Evolutionary conservation across 2,888 invertebrate genomes (phyloP), one percentile per base, ranked within the genome.

Genomic region (Baronia brevicornis): DNA sequence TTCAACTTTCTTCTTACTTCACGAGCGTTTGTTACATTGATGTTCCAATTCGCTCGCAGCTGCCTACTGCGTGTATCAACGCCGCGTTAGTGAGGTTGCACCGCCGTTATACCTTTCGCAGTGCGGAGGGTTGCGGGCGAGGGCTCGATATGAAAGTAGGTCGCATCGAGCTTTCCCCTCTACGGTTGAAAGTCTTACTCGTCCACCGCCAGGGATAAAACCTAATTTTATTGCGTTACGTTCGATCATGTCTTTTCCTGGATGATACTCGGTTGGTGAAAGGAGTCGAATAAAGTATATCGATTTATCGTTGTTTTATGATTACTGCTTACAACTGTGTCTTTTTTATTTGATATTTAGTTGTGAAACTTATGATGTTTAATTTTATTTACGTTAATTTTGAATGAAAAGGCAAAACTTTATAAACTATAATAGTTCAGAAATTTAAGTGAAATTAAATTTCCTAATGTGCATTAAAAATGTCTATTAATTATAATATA

Each of bases 161-260:
- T 79, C 78, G 80, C 78, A 73, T 64, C 46, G 47, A 46, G 43
- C 35, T 47, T 51, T 45, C 43, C 57, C 60, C 45, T 54, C 56
- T 38, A 42, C 42, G 56, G 63, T 64, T 65, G 71, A 66, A 70
- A 70, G 73, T 71, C 73, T 74, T 73, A 65, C 61, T 69, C 60
- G 6, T 60, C 60, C 43, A 42, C 22, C 60, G 61, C 51, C 59
- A 51, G 72, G 67, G 66, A 73, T 71, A 66, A 68, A 73, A 60
- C 66, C 72, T 74, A 80, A 79, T 78, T 75, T 79, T 74, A 78
- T 78, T 75, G 68, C 67, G 64, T 60, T 53, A 51, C 46, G 57
- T 69, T 73, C 71, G 68, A 74, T 74, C 67, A 63, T 58, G 60
- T 62, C 61, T 64, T 58, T 60, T 61, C 57, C 54, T 57, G 58